A percentile compares a stretch with the other conserved stretches of the same genome.
Conservation (phyloP, 2,888 invertebrate species). For the Heliconius erato region DNA sequence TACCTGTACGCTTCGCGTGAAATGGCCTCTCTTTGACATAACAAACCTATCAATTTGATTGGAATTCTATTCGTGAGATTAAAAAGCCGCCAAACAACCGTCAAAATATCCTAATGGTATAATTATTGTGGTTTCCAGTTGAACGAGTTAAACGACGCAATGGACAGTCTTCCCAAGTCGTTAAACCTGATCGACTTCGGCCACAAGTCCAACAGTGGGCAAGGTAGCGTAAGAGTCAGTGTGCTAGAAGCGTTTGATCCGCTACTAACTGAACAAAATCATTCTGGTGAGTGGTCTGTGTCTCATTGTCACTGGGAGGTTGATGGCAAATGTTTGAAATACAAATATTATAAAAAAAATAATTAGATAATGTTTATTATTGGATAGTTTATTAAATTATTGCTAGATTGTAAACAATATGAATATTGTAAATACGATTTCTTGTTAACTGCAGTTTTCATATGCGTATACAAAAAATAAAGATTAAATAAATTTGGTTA, state of each 20-base stretch:
- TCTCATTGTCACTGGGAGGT: constrained; percentile 56
- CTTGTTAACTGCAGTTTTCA: too few species aligned
- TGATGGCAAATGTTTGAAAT: constrained; percentile 42
- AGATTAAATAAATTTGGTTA: background rate
- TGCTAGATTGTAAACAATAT: too few species aligned
- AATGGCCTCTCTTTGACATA: too few species aligned
- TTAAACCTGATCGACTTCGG: constrained; percentile 82
- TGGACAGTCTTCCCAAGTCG: constrained; percentile 74
- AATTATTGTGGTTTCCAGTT: constrained; percentile 63
- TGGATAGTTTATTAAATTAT: too few species aligned
- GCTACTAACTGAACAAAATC: constrained; percentile 87
- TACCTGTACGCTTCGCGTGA: too few species aligned
- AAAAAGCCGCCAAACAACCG: too few species aligned
- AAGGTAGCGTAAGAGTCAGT: constrained; percentile 87
- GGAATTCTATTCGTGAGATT: too few species aligned
- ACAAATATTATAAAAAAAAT: background rate
- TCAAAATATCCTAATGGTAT: background rate
- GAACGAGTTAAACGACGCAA: constrained; percentile 74
- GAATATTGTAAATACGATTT: too few species aligned
- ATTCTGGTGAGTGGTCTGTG: constrained; percentile 84
- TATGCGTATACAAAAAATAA: too few species aligned
- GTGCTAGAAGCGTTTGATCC: constrained; percentile 96
- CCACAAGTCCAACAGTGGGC: constrained; percentile 61
- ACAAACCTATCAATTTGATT: too few species aligned
- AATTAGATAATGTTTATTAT: too few species aligned